These are phyloP conservation scores for Barnardius zonarius DNA, from an alignment of 2,113 vertebrate genomes.

Conservation along the genomic window DNA sequence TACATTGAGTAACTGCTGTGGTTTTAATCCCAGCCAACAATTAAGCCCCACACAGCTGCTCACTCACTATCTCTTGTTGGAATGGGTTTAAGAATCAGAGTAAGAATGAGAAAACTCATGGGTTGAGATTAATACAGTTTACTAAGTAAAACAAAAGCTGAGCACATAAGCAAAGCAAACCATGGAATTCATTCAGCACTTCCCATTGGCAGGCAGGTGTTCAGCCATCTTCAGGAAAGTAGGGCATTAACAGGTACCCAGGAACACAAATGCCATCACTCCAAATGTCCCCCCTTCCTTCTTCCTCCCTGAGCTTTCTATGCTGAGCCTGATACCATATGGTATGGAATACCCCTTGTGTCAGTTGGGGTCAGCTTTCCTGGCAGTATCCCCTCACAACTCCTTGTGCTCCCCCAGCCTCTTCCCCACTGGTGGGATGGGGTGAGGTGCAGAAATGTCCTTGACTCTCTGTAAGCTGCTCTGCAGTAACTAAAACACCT, in stretches of 20 bases:
- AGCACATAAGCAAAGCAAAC: not conserved
- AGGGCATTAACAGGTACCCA: not conserved
- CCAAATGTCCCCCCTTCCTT: not conserved
- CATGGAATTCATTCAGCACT: not conserved
- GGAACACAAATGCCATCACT: not conserved
- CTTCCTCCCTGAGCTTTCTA: not conserved
- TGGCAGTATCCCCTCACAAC: not conserved
- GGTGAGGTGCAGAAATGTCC: not conserved
- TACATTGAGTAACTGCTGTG: not conserved
- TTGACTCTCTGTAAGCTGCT: not conserved
- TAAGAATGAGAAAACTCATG: not conserved
- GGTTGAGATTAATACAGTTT: not conserved
- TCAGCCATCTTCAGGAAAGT: not conserved
- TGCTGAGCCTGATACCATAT: fast-evolving
- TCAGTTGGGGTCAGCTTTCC: not conserved
- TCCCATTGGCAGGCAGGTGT: not conserved
- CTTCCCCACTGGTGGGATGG: fast-evolving
- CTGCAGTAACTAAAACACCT: not conserved
- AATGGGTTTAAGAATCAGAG: not conserved
- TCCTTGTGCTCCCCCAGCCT: not conserved
- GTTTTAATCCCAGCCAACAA: not conserved
- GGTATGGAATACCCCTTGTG: fast-evolving
- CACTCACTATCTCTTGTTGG: not conserved
- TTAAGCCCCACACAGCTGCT: not conserved
- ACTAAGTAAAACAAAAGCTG: not conserved